Percentiles rank a stretch among this genome's conserved stretches.
Conservation (phyloP, 2,888 invertebrate genomes). For the Eristalinus aeneus region DNA sequence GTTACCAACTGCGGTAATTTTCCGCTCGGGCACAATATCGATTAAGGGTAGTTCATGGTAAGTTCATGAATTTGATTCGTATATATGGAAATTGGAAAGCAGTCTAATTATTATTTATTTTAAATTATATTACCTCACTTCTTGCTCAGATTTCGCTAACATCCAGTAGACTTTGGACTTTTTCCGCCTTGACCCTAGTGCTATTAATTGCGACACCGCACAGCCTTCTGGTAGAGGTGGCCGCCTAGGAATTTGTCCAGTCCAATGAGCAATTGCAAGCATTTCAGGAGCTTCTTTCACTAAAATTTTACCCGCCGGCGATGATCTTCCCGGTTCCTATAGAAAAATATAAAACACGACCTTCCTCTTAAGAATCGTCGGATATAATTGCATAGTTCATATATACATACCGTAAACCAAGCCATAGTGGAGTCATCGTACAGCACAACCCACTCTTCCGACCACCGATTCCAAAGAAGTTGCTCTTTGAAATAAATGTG, state of each 20-base stretch:
- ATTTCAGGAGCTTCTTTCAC: constrained; percentile 91
- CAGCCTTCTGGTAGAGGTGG: constrained; percentile 87
- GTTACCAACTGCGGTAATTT: no score
- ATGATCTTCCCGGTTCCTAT: constrained; percentile 79
- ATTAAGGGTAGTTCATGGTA: no score
- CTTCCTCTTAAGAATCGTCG: background rate
- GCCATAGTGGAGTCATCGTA: constrained; percentile 93
- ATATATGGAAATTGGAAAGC: no score
- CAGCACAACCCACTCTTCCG: constrained; percentile 91
- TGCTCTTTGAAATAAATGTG: constrained; percentile 83
- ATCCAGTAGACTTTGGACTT: constrained; percentile 90
- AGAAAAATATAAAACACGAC: background rate
- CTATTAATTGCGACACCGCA: constrained; percentile 88
- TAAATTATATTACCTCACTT: constrained; percentile 85
- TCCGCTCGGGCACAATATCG: no score
- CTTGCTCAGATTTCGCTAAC: constrained; percentile 88
- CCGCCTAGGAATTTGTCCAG: constrained; percentile 88
- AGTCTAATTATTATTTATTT: no score
- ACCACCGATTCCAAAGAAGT: constrained; percentile 89
- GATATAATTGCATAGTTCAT: background rate
- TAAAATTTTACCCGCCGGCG: constrained; percentile 81
- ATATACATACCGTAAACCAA: constrained; percentile 87
- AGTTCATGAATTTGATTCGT: no score
- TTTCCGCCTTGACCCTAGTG: constrained; percentile 86
- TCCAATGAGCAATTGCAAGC: constrained; percentile 91